Evolutionary conservation across 2,888 invertebrate genomes (phyloP).

Genomic region (Plusia festucae): DNA sequence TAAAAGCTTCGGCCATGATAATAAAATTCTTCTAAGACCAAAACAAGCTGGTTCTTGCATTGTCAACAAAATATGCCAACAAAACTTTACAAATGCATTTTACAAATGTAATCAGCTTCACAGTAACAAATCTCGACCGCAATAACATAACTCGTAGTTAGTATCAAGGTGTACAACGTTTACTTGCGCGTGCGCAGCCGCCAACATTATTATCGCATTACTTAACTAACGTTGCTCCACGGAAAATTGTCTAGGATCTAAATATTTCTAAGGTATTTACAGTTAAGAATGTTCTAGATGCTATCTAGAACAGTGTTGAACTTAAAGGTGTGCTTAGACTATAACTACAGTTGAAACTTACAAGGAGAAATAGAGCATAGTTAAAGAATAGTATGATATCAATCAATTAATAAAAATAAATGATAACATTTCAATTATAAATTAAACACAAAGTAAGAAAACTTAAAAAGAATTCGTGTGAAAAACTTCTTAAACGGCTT

Average conservation of each 20-base stretch:
- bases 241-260: slow-evolving; percentile 57
- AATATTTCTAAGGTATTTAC: slow-evolving; percentile 56
- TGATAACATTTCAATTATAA: no score
- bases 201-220: slow-evolving; percentile 70
- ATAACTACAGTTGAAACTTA: no score
- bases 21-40: background rate
- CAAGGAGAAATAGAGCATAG: no score
- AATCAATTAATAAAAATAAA: no score
- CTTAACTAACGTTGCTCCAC: slow-evolving; percentile 59
- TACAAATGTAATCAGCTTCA: slow-evolving; percentile 36
- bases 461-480: no score
- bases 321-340: background rate
- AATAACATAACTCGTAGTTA: slow-evolving; percentile 53
- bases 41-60: no score
- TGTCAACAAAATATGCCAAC: slow-evolving; percentile 12
- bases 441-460: no score
- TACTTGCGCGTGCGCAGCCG: slow-evolving; percentile 62
- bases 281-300: slow-evolving; percentile 53
- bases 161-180: slow-evolving; percentile 70
- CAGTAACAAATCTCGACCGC: slow-evolving; percentile 49
- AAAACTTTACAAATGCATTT: slow-evolving; percentile 28
- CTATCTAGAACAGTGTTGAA: slow-evolving; percentile 33
- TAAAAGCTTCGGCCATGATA: background rate
- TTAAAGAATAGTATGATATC: no score
- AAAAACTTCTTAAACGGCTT: no score